Evolutionary conservation across 2,797 vertebrate species (phyloP), one percentile per base, ranked within the genome.

Genomic region (Cetoscarus ocellatus): DNA sequence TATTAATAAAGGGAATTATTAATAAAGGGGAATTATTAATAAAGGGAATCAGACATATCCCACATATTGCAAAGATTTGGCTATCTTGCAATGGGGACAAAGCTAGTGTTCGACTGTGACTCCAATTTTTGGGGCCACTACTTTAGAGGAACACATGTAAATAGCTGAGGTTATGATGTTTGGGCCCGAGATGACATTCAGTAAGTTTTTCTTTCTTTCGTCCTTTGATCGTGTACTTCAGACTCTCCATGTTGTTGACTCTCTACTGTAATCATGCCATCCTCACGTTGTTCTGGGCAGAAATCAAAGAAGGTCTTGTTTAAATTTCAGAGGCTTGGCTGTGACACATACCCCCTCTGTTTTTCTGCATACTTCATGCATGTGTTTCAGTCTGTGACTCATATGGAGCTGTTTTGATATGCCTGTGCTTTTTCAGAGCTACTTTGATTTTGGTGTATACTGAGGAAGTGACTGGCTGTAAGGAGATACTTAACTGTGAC

Each of bases 271-370:
- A 72, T 70, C 62, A 82, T 70, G 61, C 70, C 52, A 58, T 77
- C 45, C 54, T 63, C 75, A 80, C 38, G 70, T 73, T 80, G 80
- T 79, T 60, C 7, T 7, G 9, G 38, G 42, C 36, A 61, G 18
- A 47, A 39, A 75, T 82, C 73, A 89, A 89, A 74, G 52, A 77
- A 68, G 72, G 61, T 58, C 48, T 91, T 91, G 88, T 91, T 86
- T 64, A 61, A 66, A 54, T 19, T 27, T 68, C 53, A 65, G 70
- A 73, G 61, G 70, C 68, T 58, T 57, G 35, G 52, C 15, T 7
- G 19, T 42, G 62, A 18, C 35, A 19, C 44, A 13, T 35, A 67
- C 70, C 65, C 18, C 44, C 54, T 73, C 49, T 69, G 60, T 45
- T 48, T 39, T 49, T 59, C 50, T 72, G 47, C 40, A 71, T 77